These are phyloP conservation scores for Drosophila bunnanda DNA, from an alignment of 2,888 invertebrate species.

Conservation along the genomic window DNA sequence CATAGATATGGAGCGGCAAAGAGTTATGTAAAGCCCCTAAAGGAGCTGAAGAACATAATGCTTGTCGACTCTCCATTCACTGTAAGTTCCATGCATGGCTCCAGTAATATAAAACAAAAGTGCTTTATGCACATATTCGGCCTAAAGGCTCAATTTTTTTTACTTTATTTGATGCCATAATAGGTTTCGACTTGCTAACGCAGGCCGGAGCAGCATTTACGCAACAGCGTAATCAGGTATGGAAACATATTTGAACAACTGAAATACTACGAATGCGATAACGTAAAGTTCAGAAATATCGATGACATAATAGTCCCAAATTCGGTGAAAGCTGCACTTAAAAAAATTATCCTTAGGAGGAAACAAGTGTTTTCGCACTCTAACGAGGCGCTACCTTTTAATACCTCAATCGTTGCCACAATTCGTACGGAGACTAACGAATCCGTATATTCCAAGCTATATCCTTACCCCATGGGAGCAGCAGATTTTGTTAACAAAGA, in stretches of 20 bases:
- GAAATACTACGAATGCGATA: no score
- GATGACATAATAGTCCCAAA: no score
- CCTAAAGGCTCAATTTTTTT: neutral
- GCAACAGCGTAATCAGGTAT: neutral
- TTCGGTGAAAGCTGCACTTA: no score
- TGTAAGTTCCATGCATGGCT: no score
- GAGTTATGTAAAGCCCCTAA: neutral
- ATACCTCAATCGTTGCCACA: conserved; percentile 22
- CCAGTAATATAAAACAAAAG: no score
- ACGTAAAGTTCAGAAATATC: no score
- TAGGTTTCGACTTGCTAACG: neutral
- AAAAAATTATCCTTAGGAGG: no score
- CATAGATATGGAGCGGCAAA: neutral
- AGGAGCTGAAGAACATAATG: no score
- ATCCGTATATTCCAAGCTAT: conserved; percentile 18
- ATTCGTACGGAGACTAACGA: conserved; percentile 27
- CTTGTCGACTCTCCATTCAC: no score
- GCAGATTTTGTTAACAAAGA: conserved; percentile 7
- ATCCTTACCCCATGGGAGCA: neutral
- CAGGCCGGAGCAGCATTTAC: neutral
- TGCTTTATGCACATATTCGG: no score
- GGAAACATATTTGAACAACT: neutral
- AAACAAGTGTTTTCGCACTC: no score
- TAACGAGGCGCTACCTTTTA: conserved; percentile 4
- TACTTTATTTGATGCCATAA: neutral